Conservation (phyloP, 2,113 vertebrate species). For the Crotalus viridis region DNA sequence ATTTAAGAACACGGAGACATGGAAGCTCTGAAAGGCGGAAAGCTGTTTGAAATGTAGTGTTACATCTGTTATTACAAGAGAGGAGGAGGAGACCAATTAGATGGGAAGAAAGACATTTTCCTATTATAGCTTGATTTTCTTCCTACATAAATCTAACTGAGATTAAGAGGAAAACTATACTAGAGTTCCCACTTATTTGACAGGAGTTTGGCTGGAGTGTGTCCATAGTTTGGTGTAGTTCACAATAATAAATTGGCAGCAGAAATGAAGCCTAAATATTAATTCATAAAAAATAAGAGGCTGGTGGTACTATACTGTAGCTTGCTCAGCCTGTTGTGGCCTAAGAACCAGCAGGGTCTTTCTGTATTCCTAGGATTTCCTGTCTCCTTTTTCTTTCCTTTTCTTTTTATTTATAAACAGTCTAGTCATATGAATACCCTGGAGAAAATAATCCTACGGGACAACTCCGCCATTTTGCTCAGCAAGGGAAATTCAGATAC, state of each 20-base stretch:
- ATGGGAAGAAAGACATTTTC: slow-evolving; percentile 1
- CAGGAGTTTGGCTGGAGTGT: background rate
- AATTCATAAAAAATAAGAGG: background rate
- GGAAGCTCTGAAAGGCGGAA: background rate
- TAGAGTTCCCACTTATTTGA: background rate
- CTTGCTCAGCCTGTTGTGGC: background rate
- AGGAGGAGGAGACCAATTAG: background rate
- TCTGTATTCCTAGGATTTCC: background rate
- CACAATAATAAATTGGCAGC: background rate
- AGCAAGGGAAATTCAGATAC: background rate
- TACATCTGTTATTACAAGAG: background rate
- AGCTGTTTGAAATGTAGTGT: background rate
- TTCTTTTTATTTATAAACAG: background rate
- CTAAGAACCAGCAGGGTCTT: background rate
- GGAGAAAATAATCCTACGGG: background rate
- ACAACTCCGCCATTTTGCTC: background rate
- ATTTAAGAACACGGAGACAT: background rate
- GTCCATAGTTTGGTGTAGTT: fast-evolving
- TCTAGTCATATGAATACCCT: background rate
- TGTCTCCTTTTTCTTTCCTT: background rate
- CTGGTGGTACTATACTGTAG: background rate
- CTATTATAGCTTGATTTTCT: background rate
- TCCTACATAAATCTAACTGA: background rate
- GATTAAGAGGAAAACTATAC: background rate
- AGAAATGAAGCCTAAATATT: background rate